Evolutionary conservation across 2,113 vertebrate genomes (phyloP), one percentile per base, ranked within the genome.

Genomic region (Paracanthobrama guichenoti): DNA sequence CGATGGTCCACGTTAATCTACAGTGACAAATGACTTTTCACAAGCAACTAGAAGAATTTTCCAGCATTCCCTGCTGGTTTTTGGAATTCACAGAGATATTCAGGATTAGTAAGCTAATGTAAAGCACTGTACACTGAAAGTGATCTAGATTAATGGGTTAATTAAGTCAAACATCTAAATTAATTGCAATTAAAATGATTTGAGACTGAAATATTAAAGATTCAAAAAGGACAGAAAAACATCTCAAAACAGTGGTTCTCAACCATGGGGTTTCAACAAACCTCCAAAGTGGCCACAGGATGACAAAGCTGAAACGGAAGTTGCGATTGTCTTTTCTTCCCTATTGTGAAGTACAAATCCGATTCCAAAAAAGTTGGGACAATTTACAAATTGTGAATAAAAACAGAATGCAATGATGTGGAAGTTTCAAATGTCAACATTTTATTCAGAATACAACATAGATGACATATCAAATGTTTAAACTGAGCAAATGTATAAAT

Each of bases 1-100:
- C 16, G 60, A 64, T 28, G 81, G 35, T 35, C 53, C 31, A 28
- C 53, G 46, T 81, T 77, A 77, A 86, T 84, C 67, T 72, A 39
- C 62, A 80, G 10, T 84, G 81, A 84, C 64, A 55, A 72, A 86
- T 73, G 24, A 55, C 14, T 64, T 81, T 88, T 62, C 67, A 81
- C 57, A 80, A 80, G 69, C 81, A 75, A 39, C 62, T 81, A 57
- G n/a, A 72, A 84, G 39, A 74, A 57, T 84, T 84, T 82, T 46
- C n/a, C 13, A 26, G 44, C 46, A 26, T 59, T 84, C 83, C 71
- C 72, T n/a, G 83, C 53, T 57, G 53, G 39, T 53, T 84, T 46
- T 57, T 64, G 62, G 31, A 78, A 85, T 83, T 85, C 22, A 22
- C 22, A 42, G 42, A 80, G 42, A 79, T 55, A 50, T 22, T 85